Conservation (phyloP, 53 echinoderm and acorn worm species). For the Echinarachnius parma region DNA sequence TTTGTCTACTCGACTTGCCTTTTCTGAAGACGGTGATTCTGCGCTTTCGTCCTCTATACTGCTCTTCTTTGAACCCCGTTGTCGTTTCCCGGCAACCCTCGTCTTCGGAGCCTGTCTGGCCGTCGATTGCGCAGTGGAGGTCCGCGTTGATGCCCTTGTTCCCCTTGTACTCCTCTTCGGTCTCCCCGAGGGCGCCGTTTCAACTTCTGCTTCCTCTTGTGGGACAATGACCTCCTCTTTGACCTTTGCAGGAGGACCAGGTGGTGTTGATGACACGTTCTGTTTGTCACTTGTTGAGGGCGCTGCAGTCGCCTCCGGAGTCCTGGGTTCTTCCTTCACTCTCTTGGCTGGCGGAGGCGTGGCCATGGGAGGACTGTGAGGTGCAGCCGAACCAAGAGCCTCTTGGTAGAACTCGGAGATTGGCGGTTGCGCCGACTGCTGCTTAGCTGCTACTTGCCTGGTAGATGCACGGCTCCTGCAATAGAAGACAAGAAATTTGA, state of each 20-base stretch:
- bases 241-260: too few species aligned
- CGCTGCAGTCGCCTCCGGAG: not conserved
- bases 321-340: conserved; percentile 14
- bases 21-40: conserved; percentile 1
- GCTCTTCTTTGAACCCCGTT: conserved; percentile 15
- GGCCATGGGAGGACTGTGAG: conserved; percentile 10
- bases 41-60: conserved; percentile 14
- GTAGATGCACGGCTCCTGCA: too few species aligned
- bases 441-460: conserved; percentile 19
- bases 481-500: too few species aligned
- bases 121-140: not conserved
- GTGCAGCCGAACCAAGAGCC: conserved; percentile 3
- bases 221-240: too few species aligned
- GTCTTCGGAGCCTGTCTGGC: conserved; percentile 6
- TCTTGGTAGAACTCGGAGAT: conserved; percentile 32
- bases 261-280: too few species aligned
- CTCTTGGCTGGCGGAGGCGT: conserved; percentile 15
- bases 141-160: conserved; percentile 21
- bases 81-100: not conserved
- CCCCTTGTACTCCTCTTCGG: not conserved
- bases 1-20: too few species aligned
- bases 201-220: not conserved
- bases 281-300: too few species aligned
- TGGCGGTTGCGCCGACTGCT: conserved; percentile 7
- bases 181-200: not conserved